These are phyloP conservation scores for Megalonaias nervosa DNA, from an alignment of 1,140 invertebrate genomes.

Conservation along the genomic window DNA sequence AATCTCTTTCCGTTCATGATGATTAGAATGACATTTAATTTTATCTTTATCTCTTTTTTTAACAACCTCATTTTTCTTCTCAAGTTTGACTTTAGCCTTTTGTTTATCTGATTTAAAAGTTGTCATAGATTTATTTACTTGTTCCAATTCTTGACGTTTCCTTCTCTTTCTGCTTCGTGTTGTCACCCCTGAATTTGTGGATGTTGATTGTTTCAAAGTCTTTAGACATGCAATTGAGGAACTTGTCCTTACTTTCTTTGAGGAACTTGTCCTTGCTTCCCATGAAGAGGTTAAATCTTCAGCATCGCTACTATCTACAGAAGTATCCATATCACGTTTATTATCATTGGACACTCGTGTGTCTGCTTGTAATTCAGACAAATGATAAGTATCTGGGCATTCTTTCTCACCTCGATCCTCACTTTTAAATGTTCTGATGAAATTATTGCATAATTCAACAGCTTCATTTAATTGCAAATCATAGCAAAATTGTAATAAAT, in stretches of 20 bases:
- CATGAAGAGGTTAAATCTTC: background rate
- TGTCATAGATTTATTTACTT: too few species aligned
- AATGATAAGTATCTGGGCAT: background rate
- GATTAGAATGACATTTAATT: too few species aligned
- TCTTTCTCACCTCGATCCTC: background rate
- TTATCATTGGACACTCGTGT: background rate
- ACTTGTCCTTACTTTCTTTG: background rate
- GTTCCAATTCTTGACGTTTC: too few species aligned
- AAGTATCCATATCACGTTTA: background rate
- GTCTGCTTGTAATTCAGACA: background rate
- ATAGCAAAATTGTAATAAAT: constrained; percentile 20
- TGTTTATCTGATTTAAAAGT: too few species aligned
- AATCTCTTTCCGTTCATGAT: background rate
- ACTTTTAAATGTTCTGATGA: background rate
- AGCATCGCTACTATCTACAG: background rate
- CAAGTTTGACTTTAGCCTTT: background rate
- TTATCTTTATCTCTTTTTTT: background rate
- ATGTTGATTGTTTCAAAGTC: too few species aligned
- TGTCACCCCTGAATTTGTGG: too few species aligned
- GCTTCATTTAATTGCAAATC: constrained; percentile 19
- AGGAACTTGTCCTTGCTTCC: background rate
- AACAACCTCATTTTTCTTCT: background rate
- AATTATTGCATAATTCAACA: constrained; percentile 19
- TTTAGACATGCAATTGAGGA: too few species aligned
- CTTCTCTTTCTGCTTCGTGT: too few species aligned